Conservation (phyloP, 1,140 invertebrate genomes). For the Archivesica marissinica region DNA sequence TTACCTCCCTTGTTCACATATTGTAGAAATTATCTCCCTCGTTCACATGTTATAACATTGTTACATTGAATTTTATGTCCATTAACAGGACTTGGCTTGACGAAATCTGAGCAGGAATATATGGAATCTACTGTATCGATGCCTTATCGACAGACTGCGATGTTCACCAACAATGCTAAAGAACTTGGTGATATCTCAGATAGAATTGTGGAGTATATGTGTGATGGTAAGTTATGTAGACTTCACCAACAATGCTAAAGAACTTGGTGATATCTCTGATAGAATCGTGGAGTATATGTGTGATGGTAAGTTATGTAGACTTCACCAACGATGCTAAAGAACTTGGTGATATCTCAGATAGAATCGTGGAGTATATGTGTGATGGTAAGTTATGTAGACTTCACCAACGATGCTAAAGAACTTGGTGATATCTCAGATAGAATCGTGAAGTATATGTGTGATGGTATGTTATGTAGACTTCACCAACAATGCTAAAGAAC, state of each 20-base stretch:
- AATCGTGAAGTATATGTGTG: slow-evolving; percentile 74
- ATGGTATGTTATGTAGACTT: slow-evolving; percentile 76
- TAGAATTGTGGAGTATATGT: slow-evolving; percentile 73
- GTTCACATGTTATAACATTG: too few relatives aligned
- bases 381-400: too few relatives aligned
- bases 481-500: slow-evolving; percentile 51
- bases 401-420: slow-evolving; percentile 56
- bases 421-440: slow-evolving; percentile 65
- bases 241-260: too few relatives aligned
- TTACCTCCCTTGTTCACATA: too few relatives aligned
- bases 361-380: slow-evolving; percentile 5
- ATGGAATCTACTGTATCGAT: slow-evolving; percentile 72
- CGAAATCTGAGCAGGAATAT: slow-evolving; percentile 64
- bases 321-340: slow-evolving; percentile 57
- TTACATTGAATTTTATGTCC: too few relatives aligned
- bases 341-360: slow-evolving; percentile 40
- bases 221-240: slow-evolving; percentile 77
- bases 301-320: too few relatives aligned
- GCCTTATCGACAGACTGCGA: slow-evolving; percentile 64
- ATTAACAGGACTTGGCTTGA: slow-evolving; percentile 72
- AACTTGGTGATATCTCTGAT: not conserved
- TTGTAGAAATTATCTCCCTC: too few relatives aligned
- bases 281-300: not conserved
- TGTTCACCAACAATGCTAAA: slow-evolving; percentile 55
- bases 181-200: slow-evolving; percentile 66